Evolutionary conservation across 2,888 invertebrate species (phyloP), one percentile per base, ranked within the genome.

Genomic region (Hirtodrosophila cameraria): DNA sequence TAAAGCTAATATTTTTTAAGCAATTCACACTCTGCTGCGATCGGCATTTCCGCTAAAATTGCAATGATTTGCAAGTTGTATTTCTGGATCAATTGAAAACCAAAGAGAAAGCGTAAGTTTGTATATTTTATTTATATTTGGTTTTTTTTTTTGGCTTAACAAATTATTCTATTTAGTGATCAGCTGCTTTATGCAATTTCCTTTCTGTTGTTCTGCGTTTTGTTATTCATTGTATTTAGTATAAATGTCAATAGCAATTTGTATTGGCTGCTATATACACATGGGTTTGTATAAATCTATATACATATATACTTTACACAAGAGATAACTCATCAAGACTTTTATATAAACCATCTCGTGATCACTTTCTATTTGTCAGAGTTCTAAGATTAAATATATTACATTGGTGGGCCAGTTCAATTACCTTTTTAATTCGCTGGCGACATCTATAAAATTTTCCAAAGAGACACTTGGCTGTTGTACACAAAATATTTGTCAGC

Each of bases 401-500:
- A 27, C 27, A 30, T 30, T 30, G 11, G 8, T 2, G 15, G 9
- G 12, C n/a, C 36, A 55, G 81, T 80, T 76, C 61, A 60, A 67
- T 80, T 76, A 80, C 76, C 76, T 66, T 54, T 49, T 43, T 8
- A 13, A 42, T 42, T 33, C 7, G 27, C 23, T 52, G 30, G 42
- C 11, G 25, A 48, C 52, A 71, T 52, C 13, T 45, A 53, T 16
- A 23, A 38, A 41, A 18, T 27, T 27, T 42, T 30, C 41, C 6
- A 23, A 9, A 38, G 38, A 48, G 30, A 28, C 30, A 39, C 49
- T 53, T 43, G 46, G 42, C 35, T 43, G 35, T 15, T 52, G 33
- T 38, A 9, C 30, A 45, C 31, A 33, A 20, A 13, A 48, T 48
- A 16, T 50, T 58, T 45, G 1, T 2, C 3, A 59, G 5, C 13